Percentiles rank a stretch among this genome's conserved stretches.
phyloP scores from a whole-genome alignment of 2,113 vertebrate species.

The Lota lota region DNA sequence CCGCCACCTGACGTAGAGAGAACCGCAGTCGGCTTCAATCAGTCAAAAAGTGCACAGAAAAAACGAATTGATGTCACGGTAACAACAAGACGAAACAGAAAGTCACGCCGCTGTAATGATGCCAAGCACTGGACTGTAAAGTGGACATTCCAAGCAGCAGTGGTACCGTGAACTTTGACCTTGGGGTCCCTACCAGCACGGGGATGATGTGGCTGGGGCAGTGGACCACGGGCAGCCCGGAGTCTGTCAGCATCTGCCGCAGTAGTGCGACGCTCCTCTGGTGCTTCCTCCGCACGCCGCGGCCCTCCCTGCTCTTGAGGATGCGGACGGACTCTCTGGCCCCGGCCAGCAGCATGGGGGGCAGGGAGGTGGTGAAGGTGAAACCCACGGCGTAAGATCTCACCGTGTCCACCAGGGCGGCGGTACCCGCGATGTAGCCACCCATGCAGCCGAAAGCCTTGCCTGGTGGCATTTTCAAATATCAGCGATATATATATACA shows the following conservation, averaged over 20 bases:
- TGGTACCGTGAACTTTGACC: no score
- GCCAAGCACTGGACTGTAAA: no score
- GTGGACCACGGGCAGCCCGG: conserved; percentile 85
- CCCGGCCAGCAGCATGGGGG: conserved; percentile 89
- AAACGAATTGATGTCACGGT: no score
- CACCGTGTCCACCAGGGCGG: conserved; percentile 83
- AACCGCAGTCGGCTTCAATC: not conserved
- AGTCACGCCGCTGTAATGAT: no score
- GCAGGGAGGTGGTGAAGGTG: conserved; percentile 93
- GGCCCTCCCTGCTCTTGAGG: conserved; percentile 84
- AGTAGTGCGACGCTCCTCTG: conserved; percentile 89
- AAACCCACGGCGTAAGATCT: conserved; percentile 90
- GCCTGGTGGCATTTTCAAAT: conserved; percentile 66
- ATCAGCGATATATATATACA: no score
- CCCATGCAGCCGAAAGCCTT: conserved; percentile 93
- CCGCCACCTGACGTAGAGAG: conserved; percentile 74
- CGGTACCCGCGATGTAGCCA: conserved; percentile 87
- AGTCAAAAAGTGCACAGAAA: no score
- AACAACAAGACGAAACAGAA: no score
- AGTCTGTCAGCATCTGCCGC: conserved; percentile 90
- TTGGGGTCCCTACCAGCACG: conserved; percentile 71
- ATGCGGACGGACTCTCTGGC: conserved; percentile 81
- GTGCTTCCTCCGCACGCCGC: conserved; percentile 82
- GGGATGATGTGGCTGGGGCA: conserved; percentile 96
- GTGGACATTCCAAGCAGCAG: no score